Percentiles rank a stretch among this genome's conserved stretches.
Conservation (phyloP, 1,140 invertebrate genomes). For the Drosophila obscura region DNA sequence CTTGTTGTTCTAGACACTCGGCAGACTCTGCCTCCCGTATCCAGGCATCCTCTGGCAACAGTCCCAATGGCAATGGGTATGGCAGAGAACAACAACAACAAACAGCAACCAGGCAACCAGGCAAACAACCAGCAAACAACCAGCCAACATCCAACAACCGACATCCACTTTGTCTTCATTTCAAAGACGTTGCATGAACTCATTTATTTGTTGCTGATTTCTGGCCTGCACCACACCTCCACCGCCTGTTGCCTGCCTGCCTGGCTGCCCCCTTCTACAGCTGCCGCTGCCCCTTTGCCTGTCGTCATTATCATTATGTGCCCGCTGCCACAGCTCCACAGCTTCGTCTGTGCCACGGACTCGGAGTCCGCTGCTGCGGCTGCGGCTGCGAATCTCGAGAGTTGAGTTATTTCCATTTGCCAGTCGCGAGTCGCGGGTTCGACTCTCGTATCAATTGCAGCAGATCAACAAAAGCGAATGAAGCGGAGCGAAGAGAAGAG, state of each 20-base stretch:
- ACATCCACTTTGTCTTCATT: slow-evolving; percentile 78
- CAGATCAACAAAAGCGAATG: slow-evolving; percentile 45
- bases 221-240: slow-evolving; percentile 74
- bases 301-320: slow-evolving; percentile 77
- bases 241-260: slow-evolving; percentile 10
- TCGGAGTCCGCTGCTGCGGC: slow-evolving; percentile 11
- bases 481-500: background rate
- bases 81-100: background rate
- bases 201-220: slow-evolving; percentile 82
- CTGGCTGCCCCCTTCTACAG: slow-evolving; percentile 2
- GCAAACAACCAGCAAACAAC: slow-evolving; percentile 1
- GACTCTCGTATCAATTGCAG: slow-evolving; percentile 62
- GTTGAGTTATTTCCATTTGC: slow-evolving; percentile 72
- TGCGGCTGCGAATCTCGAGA: slow-evolving; percentile 12
- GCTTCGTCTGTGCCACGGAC: background rate
- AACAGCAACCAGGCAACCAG: background rate
- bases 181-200: slow-evolving; percentile 77
- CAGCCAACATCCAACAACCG: slow-evolving; percentile 31
- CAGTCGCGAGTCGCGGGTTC: slow-evolving; percentile 19
- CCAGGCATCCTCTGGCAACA: background rate
- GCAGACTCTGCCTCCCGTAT: slow-evolving; percentile 23
- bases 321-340: slow-evolving; percentile 35
- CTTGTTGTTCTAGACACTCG: slow-evolving; percentile 44
- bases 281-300: slow-evolving; percentile 34
- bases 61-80: background rate